Conservation (phyloP, 1,140 invertebrate species). For the Thrips palmi region DNA sequence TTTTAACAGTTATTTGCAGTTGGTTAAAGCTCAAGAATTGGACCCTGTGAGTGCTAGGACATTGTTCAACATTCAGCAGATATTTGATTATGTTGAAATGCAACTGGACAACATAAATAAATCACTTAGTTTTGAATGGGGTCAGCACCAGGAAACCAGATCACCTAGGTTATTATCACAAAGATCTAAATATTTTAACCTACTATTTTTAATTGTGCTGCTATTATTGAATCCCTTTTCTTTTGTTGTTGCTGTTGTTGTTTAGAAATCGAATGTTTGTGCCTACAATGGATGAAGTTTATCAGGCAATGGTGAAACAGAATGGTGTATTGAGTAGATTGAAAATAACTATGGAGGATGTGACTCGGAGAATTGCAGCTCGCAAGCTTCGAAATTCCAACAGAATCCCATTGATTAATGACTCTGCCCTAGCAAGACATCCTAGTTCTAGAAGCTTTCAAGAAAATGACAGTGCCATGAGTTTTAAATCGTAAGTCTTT, state of each 20-base stretch:
- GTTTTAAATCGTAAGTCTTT: too few species aligned
- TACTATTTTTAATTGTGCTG: too few species aligned
- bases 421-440: not conserved
- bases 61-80: conserved; percentile 32
- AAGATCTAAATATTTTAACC: not conserved
- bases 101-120: conserved; percentile 35
- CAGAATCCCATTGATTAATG: not conserved
- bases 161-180: conserved; percentile 19
- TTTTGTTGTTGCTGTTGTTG: not conserved
- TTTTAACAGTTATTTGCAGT: conserved; percentile 24
- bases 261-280: conserved; percentile 27
- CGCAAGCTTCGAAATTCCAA: conserved; percentile 11
- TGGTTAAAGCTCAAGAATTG: conserved; percentile 28
- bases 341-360: conserved; percentile 23
- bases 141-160: conserved; percentile 29
- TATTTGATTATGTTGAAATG: conserved; percentile 37
- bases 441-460: not conserved
- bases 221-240: not conserved
- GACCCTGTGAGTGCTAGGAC: conserved; percentile 35
- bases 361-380: conserved; percentile 21
- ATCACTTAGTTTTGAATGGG: conserved; percentile 39
- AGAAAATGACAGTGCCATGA: not conserved
- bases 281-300: conserved; percentile 41
- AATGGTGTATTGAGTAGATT: conserved; percentile 36
- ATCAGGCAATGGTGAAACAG: conserved; percentile 41